phyloP scores from a whole-genome alignment of 2,888 invertebrate species.

The Luffia ferchaultella region DNA sequence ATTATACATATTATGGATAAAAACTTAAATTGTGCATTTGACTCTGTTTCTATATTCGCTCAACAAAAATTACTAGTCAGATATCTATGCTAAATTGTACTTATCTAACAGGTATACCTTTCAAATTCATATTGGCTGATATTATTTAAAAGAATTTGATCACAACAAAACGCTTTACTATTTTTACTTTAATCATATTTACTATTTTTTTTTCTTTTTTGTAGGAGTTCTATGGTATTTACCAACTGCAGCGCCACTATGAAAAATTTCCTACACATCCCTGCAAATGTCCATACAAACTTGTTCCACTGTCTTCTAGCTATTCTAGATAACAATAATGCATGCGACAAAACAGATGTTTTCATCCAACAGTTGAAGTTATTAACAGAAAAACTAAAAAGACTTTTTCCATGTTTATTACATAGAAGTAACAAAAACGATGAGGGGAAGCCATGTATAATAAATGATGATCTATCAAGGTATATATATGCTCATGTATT shows the following conservation, averaged over 20 bases:
- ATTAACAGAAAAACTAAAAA: slow-evolving; percentile 38
- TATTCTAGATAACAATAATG: slow-evolving; percentile 36
- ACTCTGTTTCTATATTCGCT: too few species aligned
- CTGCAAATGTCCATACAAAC: slow-evolving; percentile 41
- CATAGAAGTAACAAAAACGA: slow-evolving; percentile 26
- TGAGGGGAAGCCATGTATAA: slow-evolving; percentile 32
- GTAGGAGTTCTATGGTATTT: slow-evolving; percentile 49
- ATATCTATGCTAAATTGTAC: background rate
- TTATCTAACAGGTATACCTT: too few species aligned
- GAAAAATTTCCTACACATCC: slow-evolving; percentile 47
- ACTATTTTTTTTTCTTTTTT: background rate
- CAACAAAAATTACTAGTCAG: too few species aligned
- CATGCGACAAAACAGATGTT: slow-evolving; percentile 35
- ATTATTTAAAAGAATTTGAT: too few species aligned
- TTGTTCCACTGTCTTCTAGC: slow-evolving; percentile 48
- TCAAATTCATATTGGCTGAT: background rate
- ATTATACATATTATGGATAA: slow-evolving; percentile 1
- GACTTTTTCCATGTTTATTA: slow-evolving; percentile 41
- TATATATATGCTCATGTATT: slow-evolving; percentile 16
- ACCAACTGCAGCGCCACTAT: slow-evolving; percentile 48
- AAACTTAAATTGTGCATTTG: too few species aligned
- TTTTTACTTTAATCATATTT: too few species aligned
- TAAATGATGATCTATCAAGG: slow-evolving; percentile 48
- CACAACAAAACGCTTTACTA: too few species aligned
- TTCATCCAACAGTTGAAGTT: slow-evolving; percentile 48